Conservation (phyloP, 1,140 invertebrate species). For the Planococcus citri region DNA sequence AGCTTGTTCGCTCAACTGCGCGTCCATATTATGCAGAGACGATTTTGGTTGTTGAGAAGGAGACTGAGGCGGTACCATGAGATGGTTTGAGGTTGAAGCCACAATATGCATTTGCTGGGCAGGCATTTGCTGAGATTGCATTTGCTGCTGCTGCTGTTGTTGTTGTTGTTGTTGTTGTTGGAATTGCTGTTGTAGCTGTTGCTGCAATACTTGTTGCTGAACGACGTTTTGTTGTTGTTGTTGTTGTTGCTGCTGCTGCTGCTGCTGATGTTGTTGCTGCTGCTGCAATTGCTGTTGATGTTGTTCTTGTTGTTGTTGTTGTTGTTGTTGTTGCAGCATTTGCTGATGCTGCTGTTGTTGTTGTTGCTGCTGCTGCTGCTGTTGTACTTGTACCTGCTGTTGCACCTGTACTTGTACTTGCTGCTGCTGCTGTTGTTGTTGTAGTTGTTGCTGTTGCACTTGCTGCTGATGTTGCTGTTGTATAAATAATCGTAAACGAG, state of each 20-base stretch:
- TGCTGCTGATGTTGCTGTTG: constrained; percentile 32
- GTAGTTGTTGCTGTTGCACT: constrained; percentile 9
- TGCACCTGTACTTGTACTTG: constrained; percentile 28
- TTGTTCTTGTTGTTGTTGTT: constrained; percentile 26
- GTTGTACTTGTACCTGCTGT: constrained; percentile 26
- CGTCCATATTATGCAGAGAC: not conserved
- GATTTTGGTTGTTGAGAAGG: constrained; percentile 22
- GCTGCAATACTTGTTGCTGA: constrained; percentile 9
- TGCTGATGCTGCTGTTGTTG: constrained; percentile 20
- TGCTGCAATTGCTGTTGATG: constrained; percentile 22
- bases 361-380: constrained; percentile 27
- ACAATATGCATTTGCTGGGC: constrained; percentile 27
- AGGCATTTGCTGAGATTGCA: constrained; percentile 25
- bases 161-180: constrained; percentile 1
- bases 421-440: constrained; percentile 25
- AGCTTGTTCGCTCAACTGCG: not conserved
- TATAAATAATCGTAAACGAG: constrained; percentile 32
- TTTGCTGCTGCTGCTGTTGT: constrained; percentile 21
- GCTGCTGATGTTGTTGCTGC: constrained; percentile 27
- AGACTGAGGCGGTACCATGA: not conserved
- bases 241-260: constrained; percentile 27
- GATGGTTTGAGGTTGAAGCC: not conserved
- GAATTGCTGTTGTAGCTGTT: constrained; percentile 25
- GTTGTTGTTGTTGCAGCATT: constrained; percentile 25
- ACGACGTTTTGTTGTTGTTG: not conserved